Evolutionary conservation across 2,797 vertebrate genomes (phyloP).

Genomic region (Brachyalestes nurse): DNA sequence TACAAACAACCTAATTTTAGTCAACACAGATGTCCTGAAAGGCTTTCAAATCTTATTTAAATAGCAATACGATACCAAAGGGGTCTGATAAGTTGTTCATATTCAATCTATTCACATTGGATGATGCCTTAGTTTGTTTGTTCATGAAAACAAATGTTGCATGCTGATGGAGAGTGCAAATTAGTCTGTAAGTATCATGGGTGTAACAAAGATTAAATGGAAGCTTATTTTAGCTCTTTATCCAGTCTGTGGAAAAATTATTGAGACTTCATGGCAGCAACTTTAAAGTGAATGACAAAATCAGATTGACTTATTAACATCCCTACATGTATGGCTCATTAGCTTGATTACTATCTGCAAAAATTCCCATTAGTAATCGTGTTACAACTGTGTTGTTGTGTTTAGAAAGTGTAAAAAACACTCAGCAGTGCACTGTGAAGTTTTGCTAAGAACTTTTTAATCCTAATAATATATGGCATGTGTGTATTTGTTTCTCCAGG

Average conservation of each 20-base stretch:
- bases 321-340: conserved; percentile 4
- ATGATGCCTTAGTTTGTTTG: background rate
- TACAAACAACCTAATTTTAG: conserved; percentile 45
- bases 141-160: background rate
- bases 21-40: conserved; percentile 17
- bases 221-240: background rate
- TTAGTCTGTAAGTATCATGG: background rate
- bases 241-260: background rate
- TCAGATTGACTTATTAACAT: background rate
- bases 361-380: background rate
- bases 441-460: background rate
- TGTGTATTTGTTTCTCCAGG: conserved; percentile 8
- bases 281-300: conserved; percentile 6
- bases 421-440: background rate
- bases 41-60: background rate
- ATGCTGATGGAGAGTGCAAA: background rate
- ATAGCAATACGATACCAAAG: background rate
- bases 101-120: background rate
- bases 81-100: background rate
- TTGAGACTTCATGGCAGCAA: background rate
- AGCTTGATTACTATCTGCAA: background rate
- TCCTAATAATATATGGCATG: background rate
- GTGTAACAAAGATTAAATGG: background rate
- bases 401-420: background rate
- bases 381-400: background rate